Percentiles rank a stretch among this genome's conserved stretches.
Evolutionary conservation across 1,140 invertebrate genomes (phyloP).

Genomic region (Drosophila chauvacae): DNA sequence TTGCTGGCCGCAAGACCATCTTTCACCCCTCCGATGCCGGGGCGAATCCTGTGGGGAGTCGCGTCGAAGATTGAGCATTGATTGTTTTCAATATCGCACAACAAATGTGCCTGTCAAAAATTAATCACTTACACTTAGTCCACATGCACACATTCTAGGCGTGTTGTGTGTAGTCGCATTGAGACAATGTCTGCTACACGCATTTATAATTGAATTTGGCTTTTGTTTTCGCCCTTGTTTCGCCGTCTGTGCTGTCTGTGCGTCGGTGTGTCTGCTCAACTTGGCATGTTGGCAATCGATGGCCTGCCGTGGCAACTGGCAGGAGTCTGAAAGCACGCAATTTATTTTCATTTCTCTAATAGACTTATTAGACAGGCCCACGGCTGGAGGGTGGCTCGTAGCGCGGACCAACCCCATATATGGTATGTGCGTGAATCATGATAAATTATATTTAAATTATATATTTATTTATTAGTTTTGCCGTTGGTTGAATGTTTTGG

Average conservation of each 20-base stretch:
- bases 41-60: constrained; percentile 40
- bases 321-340: constrained; percentile 77
- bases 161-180: constrained; percentile 25
- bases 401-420: constrained; percentile 4
- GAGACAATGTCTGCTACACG: constrained; percentile 72
- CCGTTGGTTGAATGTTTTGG: constrained; percentile 18
- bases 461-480: constrained; percentile 75
- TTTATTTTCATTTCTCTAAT: constrained; percentile 83
- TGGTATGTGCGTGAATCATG: constrained; percentile 33
- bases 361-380: constrained; percentile 72
- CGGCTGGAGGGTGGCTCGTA: background rate
- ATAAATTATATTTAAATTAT: constrained; percentile 81
- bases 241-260: constrained; percentile 45
- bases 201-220: constrained; percentile 82
- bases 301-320: constrained; percentile 63
- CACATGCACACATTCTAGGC: constrained; percentile 33
- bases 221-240: constrained; percentile 57
- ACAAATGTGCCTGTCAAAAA: constrained; percentile 80
- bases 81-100: constrained; percentile 80
- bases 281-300: constrained; percentile 78
- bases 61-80: constrained; percentile 76
- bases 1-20: constrained; percentile 24
- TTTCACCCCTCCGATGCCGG: background rate
- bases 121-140: constrained; percentile 81
- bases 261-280: constrained; percentile 46